Evolutionary conservation across 2,113 vertebrate species (phyloP).

Genomic region (Calidris pygmaea): DNA sequence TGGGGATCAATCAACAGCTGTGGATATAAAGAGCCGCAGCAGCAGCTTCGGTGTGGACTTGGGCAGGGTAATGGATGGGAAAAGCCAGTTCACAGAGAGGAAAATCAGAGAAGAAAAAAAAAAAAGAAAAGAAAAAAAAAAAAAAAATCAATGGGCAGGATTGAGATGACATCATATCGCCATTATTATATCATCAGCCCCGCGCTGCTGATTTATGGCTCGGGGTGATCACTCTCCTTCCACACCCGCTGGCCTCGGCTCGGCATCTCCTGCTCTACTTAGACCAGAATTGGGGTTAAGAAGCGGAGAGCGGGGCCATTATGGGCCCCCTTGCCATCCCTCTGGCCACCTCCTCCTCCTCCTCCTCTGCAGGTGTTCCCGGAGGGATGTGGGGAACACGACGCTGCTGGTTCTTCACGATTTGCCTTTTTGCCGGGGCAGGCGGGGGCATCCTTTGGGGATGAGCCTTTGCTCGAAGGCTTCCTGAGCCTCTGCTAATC

Average conservation of each 20-base stretch:
- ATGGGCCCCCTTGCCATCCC: neutral
- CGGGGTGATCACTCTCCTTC: neutral
- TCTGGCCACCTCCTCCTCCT: neutral
- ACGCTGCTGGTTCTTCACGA: accelerated
- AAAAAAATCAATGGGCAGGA: conserved; percentile 28
- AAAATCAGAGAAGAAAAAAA: neutral
- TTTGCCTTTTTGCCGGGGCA: neutral
- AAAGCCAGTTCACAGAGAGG: neutral
- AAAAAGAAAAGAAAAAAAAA: neutral
- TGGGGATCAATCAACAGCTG: neutral
- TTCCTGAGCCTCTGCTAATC: neutral
- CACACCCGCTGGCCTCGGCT: neutral
- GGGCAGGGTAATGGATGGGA: conserved; percentile 15
- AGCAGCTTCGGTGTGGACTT: neutral
- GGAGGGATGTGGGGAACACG: neutral
- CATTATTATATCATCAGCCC: conserved; percentile 27
- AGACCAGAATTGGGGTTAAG: neutral
- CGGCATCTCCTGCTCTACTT: neutral
- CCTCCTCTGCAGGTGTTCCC: neutral
- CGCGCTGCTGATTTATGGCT: neutral
- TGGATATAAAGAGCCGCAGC: neutral
- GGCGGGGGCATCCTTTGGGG: neutral
- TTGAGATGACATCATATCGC: conserved; percentile 16
- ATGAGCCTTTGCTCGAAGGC: neutral
- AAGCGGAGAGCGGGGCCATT: neutral